These are phyloP conservation scores for Gymnoscopelus microlampas DNA, from an alignment of 2,797 vertebrate species.

Conservation along the genomic window DNA sequence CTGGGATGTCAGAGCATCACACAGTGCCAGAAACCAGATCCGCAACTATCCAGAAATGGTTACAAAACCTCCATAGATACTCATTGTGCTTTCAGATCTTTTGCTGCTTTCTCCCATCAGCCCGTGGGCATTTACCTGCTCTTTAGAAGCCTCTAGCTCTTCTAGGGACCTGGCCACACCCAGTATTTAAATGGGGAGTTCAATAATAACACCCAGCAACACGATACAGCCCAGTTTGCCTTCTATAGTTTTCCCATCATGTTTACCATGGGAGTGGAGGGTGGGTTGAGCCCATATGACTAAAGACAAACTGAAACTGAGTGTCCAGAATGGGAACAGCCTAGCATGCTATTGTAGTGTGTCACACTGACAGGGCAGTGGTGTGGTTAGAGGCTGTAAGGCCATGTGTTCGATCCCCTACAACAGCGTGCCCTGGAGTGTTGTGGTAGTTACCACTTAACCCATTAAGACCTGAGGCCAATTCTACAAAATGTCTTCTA, in stretches of 20 bases:
- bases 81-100: constrained; percentile 25
- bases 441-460: background rate
- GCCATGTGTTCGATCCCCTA: no score
- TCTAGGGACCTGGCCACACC: constrained; percentile 1
- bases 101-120: constrained; percentile 23
- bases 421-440: background rate
- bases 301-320: no score
- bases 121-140: constrained; percentile 4
- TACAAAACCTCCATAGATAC: constrained; percentile 31
- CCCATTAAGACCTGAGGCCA: no score
- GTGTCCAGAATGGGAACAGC: background rate
- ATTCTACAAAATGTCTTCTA: no score
- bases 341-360: background rate
- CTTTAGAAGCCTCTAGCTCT: constrained; percentile 24
- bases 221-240: constrained; percentile 11
- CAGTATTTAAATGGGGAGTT: background rate
- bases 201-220: constrained; percentile 7
- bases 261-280: constrained; percentile 41
- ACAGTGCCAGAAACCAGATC: constrained; percentile 51
- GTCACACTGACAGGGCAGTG: background rate
- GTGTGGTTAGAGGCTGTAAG: background rate
- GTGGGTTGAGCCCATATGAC: background rate
- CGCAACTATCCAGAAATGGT: constrained; percentile 11
- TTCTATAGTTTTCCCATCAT: constrained; percentile 31
- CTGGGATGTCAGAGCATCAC: constrained; percentile 28